Evolutionary conservation across 2,888 invertebrate genomes (phyloP).

Genomic region (Timema cristinae): DNA sequence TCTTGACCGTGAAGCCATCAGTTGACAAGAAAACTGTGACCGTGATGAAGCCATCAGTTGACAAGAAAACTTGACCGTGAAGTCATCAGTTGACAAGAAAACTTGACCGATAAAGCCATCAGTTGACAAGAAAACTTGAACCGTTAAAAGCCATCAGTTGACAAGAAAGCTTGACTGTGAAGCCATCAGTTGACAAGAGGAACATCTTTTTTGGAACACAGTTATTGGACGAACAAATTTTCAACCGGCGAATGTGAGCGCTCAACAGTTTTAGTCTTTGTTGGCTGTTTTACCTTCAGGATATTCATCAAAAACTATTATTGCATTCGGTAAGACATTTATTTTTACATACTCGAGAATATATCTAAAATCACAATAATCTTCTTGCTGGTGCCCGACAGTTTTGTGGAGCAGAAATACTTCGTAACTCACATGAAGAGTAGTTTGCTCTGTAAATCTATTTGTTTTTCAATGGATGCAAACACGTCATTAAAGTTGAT

Average conservation of each 20-base stretch:
- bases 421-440: not conserved
- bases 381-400: not conserved
- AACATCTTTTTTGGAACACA: not conserved
- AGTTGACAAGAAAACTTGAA: too few relatives aligned
- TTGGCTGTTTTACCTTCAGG: not conserved
- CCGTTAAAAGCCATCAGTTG: too few relatives aligned
- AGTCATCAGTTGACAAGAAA: too few relatives aligned
- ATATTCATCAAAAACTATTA: not conserved
- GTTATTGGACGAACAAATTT: not conserved
- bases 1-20: too few relatives aligned
- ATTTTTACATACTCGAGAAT: too few relatives aligned
- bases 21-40: too few relatives aligned
- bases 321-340: not conserved
- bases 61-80: too few relatives aligned
- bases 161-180: too few relatives aligned
- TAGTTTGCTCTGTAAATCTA: not conserved
- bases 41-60: too few relatives aligned
- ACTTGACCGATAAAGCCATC: too few relatives aligned
- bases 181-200: too few relatives aligned
- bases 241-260: not conserved
- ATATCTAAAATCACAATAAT: too few relatives aligned
- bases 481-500: not conserved
- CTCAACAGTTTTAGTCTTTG: not conserved
- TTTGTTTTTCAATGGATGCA: not conserved
- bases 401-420: not conserved